Evolutionary conservation across 2,888 invertebrate species (phyloP).

Genomic region (Ceraclea dissimilis): DNA sequence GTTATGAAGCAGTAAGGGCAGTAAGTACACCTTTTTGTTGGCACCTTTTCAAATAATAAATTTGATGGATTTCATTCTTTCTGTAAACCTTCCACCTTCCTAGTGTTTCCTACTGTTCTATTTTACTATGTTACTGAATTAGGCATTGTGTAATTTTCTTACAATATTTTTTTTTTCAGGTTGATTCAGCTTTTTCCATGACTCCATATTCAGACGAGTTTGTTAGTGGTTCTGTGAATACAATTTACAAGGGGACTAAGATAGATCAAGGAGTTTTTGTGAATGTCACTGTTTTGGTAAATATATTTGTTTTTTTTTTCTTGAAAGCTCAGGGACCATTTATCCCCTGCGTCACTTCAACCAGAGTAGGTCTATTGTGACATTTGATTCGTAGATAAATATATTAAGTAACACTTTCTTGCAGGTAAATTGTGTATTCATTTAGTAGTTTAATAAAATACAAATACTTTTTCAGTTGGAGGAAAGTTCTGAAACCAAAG

Average conservation of each 20-base stretch:
- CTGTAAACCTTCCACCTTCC: too few species aligned
- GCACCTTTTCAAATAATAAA: background rate
- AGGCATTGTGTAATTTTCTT: too few species aligned
- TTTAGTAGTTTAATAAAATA: too few species aligned
- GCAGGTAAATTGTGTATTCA: too few species aligned
- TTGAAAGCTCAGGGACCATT: too few species aligned
- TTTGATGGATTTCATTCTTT: too few species aligned
- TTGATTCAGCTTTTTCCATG: conserved; percentile 88
- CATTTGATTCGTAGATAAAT: too few species aligned
- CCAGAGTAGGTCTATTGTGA: too few species aligned
- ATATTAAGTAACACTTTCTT: too few species aligned
- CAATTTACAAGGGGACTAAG: conserved; percentile 62
- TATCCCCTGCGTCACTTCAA: too few species aligned
- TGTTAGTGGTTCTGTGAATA: conserved; percentile 72
- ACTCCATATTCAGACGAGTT: conserved; percentile 85
- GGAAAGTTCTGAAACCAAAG: conserved; percentile 64
- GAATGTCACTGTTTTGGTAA: conserved; percentile 69
- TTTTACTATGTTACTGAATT: too few species aligned
- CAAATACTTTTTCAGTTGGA: conserved; percentile 50
- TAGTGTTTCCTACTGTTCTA: too few species aligned
- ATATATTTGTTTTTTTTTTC: conserved; percentile 16
- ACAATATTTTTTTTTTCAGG: conserved; percentile 49
- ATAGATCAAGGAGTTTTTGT: conserved; percentile 72
- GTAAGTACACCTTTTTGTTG: conserved; percentile 47
- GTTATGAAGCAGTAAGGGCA: conserved; percentile 80